Percentiles rank a stretch among this genome's conserved stretches.
Conservation (phyloP, 2,888 invertebrate genomes). For the Malacosoma neustria region DNA sequence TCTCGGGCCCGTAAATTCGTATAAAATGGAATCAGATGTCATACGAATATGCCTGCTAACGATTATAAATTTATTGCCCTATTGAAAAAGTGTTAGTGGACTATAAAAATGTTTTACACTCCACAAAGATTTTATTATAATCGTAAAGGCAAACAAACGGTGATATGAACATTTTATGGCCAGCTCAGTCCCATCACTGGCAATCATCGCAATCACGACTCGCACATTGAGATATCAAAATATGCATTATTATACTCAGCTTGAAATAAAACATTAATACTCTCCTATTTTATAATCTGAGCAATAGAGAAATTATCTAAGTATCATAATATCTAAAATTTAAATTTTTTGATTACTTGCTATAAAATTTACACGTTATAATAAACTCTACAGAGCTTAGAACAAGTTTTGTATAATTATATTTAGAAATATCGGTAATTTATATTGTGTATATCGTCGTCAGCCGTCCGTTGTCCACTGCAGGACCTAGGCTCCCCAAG, state of each 20-base stretch:
- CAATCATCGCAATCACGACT: not conserved
- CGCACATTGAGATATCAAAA: not conserved
- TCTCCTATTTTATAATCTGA: not conserved
- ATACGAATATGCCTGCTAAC: slow-evolving; percentile 42
- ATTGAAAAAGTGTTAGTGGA: slow-evolving; percentile 23
- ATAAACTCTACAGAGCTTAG: not conserved
- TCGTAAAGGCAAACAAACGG: slow-evolving; percentile 16
- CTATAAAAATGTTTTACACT: slow-evolving; percentile 26
- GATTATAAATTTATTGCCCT: slow-evolving; percentile 38
- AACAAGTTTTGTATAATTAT: not conserved
- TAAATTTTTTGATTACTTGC: not conserved
- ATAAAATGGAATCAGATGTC: slow-evolving; percentile 69
- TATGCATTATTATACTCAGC: not conserved
- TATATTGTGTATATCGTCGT: too few relatives aligned
- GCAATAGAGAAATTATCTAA: not conserved
- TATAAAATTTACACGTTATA: not conserved
- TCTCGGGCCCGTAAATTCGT: slow-evolving; percentile 64
- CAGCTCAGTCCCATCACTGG: slow-evolving; percentile 2
- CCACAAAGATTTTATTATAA: slow-evolving; percentile 12
- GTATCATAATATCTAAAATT: not conserved
- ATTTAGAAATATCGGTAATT: too few relatives aligned
- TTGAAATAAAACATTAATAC: not conserved
- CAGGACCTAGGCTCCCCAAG: too few relatives aligned
- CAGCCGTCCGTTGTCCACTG: too few relatives aligned
- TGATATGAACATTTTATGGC: slow-evolving; percentile 3